Evolutionary conservation across 2,888 invertebrate genomes (phyloP), one percentile per base, ranked within the genome.

Genomic region (Heliconius ethilla): DNA sequence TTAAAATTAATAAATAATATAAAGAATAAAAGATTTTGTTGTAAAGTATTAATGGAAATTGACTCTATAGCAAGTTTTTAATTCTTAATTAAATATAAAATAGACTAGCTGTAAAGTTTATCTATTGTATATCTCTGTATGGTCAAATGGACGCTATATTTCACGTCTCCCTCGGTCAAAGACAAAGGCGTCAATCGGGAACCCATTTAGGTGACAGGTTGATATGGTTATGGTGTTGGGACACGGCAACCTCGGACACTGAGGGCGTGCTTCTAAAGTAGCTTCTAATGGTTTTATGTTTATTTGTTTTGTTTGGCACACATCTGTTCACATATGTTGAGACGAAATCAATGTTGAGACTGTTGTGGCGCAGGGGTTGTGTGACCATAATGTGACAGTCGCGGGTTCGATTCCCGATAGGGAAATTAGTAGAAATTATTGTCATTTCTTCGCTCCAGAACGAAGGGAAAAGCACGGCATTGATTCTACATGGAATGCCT

Each of bases 101-200:
- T 27, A 13, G 27, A 65, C 25, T 27, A 45, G 25, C 25, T 27
- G 2, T 22, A 55, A 11, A 22, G 22, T 73, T 40, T 65, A 72
- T 72, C 72, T 55, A 69, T 74, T 55, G 70, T 25, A n/a, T 70
- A 78, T 75, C 75, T 55, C 15, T 69, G 11, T 22, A 79, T 79
- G 75, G 75, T 65, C 78, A 70, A 67, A 81, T 78, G 59, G 33
- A 74, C 62, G 51, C 79, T 76, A 82, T 82, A 83, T 79, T 80
- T 82, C 80, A 83, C 79, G 82, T 77, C 82, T 82, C 83, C 82
- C 83, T 70, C 72, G 63, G 73, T 55, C 69, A 75, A 66, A 66
- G 78, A 85, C 87, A 86, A 84, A 86, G 83, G 84, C 82, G 84
- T 82, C 88, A 87, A 90, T 90, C 89, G 90, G 90, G 87, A 88